Evolutionary conservation across 2,113 vertebrate species (phyloP).

Genomic region (Stegostoma tigrinum): DNA sequence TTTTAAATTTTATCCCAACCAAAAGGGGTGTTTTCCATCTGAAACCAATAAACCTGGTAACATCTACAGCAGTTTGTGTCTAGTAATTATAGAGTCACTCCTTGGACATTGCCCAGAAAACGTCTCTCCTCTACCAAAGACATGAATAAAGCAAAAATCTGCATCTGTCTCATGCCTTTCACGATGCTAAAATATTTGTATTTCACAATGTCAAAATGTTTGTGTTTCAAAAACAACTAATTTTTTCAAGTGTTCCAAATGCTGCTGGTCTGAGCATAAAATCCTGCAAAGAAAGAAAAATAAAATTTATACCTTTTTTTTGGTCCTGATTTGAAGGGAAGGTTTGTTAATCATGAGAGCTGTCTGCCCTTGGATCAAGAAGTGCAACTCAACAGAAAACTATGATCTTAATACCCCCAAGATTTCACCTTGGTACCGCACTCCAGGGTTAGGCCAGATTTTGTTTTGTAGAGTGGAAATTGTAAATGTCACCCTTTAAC

Average conservation of each 20-base stretch:
- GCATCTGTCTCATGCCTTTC: not conserved
- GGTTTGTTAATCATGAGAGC: not conserved
- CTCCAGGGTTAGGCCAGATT: not conserved
- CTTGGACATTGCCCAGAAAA: not conserved
- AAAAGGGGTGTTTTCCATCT: not conserved
- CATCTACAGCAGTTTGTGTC: not conserved
- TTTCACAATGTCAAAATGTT: not conserved
- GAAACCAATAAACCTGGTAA: not conserved
- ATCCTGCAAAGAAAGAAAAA: not conserved
- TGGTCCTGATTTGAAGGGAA: not conserved
- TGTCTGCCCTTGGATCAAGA: not conserved
- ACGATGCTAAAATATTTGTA: not conserved
- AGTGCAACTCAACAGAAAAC: not conserved
- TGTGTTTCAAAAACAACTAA: not conserved
- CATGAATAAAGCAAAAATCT: not conserved
- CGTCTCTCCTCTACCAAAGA: not conserved
- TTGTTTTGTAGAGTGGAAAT: not conserved
- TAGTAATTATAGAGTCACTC: not conserved
- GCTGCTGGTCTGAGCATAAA: not conserved
- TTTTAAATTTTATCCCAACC: not conserved
- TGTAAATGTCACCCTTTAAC: not conserved
- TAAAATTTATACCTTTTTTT: not conserved
- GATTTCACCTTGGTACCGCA: not conserved
- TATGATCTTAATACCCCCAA: not conserved
- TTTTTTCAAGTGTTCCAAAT: not conserved